These are phyloP conservation scores for Puntigrus tetrazona DNA, from an alignment of 2,113 vertebrate species.

Conservation along the genomic window DNA sequence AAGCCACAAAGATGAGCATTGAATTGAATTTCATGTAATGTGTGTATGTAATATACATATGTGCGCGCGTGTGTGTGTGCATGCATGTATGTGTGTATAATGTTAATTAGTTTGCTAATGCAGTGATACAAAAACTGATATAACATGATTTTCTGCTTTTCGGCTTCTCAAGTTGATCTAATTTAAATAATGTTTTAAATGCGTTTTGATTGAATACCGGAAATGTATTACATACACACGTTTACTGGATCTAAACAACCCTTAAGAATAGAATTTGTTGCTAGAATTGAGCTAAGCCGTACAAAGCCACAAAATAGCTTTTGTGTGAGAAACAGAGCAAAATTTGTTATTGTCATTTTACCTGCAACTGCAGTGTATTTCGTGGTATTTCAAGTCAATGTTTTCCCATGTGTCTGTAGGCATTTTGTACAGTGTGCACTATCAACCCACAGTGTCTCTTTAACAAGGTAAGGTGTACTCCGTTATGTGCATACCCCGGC, in stretches of 20 bases:
- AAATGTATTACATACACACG: no score
- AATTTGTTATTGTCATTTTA: not conserved
- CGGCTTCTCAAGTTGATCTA: not conserved
- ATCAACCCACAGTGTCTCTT: slow-evolving; percentile 3
- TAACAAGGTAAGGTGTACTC: slow-evolving; percentile 8
- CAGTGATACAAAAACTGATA: not conserved
- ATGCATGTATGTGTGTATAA: no score
- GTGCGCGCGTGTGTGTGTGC: no score
- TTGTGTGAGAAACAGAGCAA: not conserved
- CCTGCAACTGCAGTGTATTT: not conserved
- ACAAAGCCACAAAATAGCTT: not conserved
- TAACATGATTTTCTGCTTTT: not conserved
- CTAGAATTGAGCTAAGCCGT: not conserved
- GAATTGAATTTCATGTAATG: no score
- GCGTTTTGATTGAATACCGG: no score
- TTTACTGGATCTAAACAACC: not conserved
- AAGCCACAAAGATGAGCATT: no score
- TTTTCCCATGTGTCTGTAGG: not conserved
- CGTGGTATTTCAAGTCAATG: not conserved
- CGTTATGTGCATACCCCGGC: not conserved
- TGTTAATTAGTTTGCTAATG: not conserved
- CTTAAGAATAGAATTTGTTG: not conserved
- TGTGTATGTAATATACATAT: no score
- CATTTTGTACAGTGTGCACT: slow-evolving; percentile 3
- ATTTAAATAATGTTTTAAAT: not conserved